Conservation (phyloP, 2,888 invertebrate species). For the Koerneria pararmatus region DNA sequence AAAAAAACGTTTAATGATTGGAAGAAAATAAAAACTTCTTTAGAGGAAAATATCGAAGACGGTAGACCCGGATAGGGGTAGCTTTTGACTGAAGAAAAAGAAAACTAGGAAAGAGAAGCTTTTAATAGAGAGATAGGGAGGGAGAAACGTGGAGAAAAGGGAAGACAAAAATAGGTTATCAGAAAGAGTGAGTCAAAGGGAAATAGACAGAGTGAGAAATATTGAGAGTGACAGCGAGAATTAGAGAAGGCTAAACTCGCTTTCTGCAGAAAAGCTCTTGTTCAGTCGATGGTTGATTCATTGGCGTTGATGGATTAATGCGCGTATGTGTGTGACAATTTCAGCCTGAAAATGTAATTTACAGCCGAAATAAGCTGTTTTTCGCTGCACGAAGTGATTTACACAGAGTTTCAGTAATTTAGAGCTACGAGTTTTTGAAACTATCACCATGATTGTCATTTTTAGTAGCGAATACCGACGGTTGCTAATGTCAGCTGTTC, state of each 20-base stretch:
- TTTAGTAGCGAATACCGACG: no score
- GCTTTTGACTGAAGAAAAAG: slow-evolving; percentile 7
- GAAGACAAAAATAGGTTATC: not conserved
- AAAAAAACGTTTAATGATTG: slow-evolving; percentile 1
- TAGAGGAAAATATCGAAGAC: not conserved
- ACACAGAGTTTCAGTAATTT: no score
- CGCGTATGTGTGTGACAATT: no score
- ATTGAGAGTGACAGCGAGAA: slow-evolving; percentile 6
- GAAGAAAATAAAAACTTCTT: not conserved
- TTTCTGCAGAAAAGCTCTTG: no score
- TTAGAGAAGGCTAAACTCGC: slow-evolving; percentile 8
- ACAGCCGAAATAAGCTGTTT: no score
- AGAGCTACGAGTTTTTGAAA: no score
- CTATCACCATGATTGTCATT: no score
- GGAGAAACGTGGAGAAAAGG: not conserved
- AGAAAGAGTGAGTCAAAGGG: not conserved
- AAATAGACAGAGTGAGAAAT: not conserved
- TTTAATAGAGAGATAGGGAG: not conserved
- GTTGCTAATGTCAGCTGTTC: no score
- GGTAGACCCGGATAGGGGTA: not conserved
- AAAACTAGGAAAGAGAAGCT: not conserved
- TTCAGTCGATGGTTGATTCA: no score
- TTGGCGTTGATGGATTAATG: no score
- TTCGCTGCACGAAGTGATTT: no score
- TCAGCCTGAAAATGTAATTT: no score